Conservation (phyloP, 53 echinoderm and acorn worm genomes). For the Echinarachnius parma region DNA sequence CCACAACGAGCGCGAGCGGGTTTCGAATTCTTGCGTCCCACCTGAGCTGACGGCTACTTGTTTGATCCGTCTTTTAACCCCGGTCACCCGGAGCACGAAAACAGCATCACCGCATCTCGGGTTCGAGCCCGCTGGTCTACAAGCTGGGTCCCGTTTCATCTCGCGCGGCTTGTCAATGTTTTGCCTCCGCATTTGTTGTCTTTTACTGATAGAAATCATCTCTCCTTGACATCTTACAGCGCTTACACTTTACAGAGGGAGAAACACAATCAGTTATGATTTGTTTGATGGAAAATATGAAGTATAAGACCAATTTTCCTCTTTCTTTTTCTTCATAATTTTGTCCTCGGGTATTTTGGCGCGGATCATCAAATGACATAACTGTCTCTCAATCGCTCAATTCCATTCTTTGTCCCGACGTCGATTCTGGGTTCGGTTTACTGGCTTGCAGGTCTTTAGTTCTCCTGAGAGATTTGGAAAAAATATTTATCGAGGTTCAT, state of each 20-base stretch:
- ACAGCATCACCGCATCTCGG: constrained; percentile 34
- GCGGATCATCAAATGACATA: constrained; percentile 35
- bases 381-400: too few relatives aligned
- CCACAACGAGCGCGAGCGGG: too few relatives aligned
- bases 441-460: constrained; percentile 25
- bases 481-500: constrained; percentile 39
- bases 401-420: constrained; percentile 18
- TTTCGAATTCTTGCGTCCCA: too few relatives aligned
- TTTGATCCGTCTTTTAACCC: constrained; percentile 33
- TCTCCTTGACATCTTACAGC: constrained; percentile 37
- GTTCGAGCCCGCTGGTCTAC: constrained; percentile 18
- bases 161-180: too few relatives aligned
- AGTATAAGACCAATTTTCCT: too few relatives aligned
- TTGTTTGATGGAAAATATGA: too few relatives aligned
- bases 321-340: too few relatives aligned
- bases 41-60: background rate
- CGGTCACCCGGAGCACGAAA: constrained; percentile 26
- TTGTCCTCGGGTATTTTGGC: too few relatives aligned
- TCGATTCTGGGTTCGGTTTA: constrained; percentile 27
- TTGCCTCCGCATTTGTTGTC: constrained; percentile 11
- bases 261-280: too few relatives aligned
- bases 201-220: too few relatives aligned
- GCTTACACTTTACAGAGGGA: constrained; percentile 25
- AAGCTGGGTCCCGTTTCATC: constrained; percentile 17
- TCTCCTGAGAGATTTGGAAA: constrained; percentile 18